Conservation (phyloP, 2,888 invertebrate genomes). For the Acholoe squamosa region DNA sequence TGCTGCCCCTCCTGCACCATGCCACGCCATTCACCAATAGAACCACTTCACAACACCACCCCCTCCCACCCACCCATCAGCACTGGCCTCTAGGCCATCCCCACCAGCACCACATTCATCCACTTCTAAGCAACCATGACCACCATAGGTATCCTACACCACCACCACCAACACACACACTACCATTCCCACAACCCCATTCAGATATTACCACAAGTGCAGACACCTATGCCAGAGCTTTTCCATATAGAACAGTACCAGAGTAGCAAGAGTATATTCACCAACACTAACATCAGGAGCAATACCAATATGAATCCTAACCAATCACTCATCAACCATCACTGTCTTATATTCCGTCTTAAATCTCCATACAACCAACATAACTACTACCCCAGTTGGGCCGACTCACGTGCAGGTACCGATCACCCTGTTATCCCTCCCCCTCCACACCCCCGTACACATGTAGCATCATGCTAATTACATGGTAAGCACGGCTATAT, state of each 20-base stretch:
- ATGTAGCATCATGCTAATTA: conserved; percentile 53
- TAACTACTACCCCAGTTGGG: background rate
- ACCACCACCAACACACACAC: background rate
- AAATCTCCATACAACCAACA: background rate
- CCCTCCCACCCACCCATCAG: background rate
- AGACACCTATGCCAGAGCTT: background rate
- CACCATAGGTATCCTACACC: background rate
- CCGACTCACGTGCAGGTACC: conserved; percentile 35
- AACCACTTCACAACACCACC: background rate
- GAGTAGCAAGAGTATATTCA: too few species aligned
- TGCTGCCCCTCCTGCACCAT: background rate
- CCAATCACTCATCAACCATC: background rate
- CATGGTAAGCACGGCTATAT: conserved; percentile 56
- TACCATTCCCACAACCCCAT: background rate
- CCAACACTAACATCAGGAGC: too few species aligned
- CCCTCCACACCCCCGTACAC: background rate
- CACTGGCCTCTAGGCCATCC: background rate
- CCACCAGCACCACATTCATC: background rate
- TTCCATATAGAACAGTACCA: too few species aligned
- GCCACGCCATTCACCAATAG: conserved; percentile 17
- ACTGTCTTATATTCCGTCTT: background rate
- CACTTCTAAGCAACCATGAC: background rate
- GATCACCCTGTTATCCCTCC: background rate
- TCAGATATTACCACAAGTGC: background rate
- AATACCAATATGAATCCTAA: background rate